Conservation (phyloP, 2,797 vertebrate genomes). For the Acrossocheilus wenchowensis region DNA sequence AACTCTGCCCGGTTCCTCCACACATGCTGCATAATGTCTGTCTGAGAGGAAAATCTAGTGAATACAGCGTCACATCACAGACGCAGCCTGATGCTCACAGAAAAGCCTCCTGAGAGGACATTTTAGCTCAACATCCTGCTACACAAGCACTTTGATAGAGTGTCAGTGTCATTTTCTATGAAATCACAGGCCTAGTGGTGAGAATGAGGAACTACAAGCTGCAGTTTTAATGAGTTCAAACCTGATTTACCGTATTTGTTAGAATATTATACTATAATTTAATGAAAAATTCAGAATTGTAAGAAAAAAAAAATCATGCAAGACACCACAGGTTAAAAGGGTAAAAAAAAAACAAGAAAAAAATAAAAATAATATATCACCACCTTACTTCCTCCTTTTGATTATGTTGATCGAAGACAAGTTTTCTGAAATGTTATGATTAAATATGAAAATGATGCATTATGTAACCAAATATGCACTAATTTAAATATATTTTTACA, state of each 20-base stretch:
- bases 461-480: background rate
- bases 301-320: background rate
- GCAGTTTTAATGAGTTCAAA: background rate
- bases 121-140: background rate
- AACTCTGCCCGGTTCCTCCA: slow-evolving; percentile 17
- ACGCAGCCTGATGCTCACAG: slow-evolving; percentile 1
- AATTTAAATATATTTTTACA: background rate
- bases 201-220: background rate
- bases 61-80: background rate
- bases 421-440: background rate
- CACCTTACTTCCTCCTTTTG: background rate
- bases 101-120: background rate
- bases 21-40: background rate
- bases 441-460: background rate
- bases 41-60: slow-evolving; percentile 24
- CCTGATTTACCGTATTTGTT: background rate
- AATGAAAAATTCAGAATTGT: background rate
- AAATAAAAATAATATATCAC: background rate
- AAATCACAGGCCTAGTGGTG: background rate
- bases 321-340: background rate
- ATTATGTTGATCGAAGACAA: background rate
- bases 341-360: background rate
- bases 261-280: background rate
- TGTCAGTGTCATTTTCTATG: background rate
- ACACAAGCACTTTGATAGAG: background rate